A percentile compares a stretch with the other conserved stretches of the same genome.
phyloP scores from a whole-genome alignment of 2,888 invertebrate genomes.

The Caenorhabditis becei region DNA sequence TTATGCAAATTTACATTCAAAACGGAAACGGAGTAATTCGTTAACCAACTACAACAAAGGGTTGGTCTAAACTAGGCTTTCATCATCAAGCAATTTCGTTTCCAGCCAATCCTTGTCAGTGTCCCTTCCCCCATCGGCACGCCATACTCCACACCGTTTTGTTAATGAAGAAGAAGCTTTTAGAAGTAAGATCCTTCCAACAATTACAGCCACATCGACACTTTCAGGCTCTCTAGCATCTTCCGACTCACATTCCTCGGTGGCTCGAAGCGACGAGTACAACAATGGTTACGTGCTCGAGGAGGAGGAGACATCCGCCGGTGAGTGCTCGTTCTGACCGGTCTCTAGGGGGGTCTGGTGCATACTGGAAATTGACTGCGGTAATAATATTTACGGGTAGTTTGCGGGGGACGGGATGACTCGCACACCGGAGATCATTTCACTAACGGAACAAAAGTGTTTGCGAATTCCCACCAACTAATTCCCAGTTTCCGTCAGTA shows the following conservation, averaged over 20 bases:
- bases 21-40: constrained; percentile 69
- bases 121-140: constrained; percentile 69
- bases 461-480: too few species aligned
- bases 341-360: background rate
- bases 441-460: too few species aligned
- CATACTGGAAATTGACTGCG: constrained; percentile 1
- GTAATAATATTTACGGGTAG: constrained; percentile 6
- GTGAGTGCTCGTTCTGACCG: constrained; percentile 15
- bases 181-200: constrained; percentile 28
- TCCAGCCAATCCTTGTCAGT: constrained; percentile 67
- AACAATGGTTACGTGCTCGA: constrained; percentile 66
- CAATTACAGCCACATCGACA: background rate
- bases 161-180: constrained; percentile 65
- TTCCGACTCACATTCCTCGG: constrained; percentile 68
- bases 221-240: constrained; percentile 61
- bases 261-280: constrained; percentile 68
- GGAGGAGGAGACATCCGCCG: constrained; percentile 62
- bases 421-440: background rate
- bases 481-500: too few species aligned
- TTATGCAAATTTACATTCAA: constrained; percentile 60
- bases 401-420: background rate
- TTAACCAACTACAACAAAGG: constrained; percentile 69
- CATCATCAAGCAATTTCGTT: background rate
- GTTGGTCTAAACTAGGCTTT: constrained; percentile 22
- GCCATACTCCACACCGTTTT: constrained; percentile 70